Percentiles rank a stretch among this genome's conserved stretches.
These are phyloP conservation scores for Ormyrus pomaceus DNA, from an alignment of 2,888 invertebrate genomes.

Conservation along the genomic window DNA sequence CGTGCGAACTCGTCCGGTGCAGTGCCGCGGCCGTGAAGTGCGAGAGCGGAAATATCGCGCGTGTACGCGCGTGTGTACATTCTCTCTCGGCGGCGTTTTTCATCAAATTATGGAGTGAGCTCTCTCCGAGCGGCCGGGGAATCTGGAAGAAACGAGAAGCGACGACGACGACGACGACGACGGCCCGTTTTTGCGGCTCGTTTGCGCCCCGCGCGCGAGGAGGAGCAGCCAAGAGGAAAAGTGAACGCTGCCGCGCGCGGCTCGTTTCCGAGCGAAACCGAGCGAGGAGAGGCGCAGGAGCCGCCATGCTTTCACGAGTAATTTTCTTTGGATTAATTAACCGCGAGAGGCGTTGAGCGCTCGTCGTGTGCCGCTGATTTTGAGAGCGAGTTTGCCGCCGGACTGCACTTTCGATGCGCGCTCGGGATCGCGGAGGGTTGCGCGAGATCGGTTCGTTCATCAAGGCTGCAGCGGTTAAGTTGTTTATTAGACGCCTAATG, in stretches of 20 bases:
- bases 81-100: neutral
- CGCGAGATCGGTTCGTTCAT: too few relatives aligned
- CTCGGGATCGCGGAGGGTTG: too few relatives aligned
- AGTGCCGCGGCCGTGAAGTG: conserved; percentile 16
- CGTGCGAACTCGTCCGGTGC: conserved; percentile 37
- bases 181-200: neutral
- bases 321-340: conserved; percentile 3
- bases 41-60: conserved; percentile 43
- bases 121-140: neutral
- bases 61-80: conserved; percentile 15
- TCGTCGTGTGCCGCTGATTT: neutral
- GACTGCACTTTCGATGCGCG: neutral
- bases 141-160: neutral
- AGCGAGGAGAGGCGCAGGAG: neutral
- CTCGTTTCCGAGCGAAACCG: conserved; percentile 33
- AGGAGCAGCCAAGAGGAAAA: neutral
- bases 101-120: neutral
- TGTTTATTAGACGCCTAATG: too few relatives aligned
- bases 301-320: too few relatives aligned
- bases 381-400: conserved; percentile 8
- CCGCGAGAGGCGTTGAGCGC: too few relatives aligned
- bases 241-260: neutral
- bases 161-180: too few relatives aligned
- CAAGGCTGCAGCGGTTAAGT: too few relatives aligned
- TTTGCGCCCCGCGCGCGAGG: conserved; percentile 3